A percentile compares a stretch with the other conserved stretches of the same genome.
Conservation (phyloP, 2,888 invertebrate genomes). For the Nasonovia ribisnigri region DNA sequence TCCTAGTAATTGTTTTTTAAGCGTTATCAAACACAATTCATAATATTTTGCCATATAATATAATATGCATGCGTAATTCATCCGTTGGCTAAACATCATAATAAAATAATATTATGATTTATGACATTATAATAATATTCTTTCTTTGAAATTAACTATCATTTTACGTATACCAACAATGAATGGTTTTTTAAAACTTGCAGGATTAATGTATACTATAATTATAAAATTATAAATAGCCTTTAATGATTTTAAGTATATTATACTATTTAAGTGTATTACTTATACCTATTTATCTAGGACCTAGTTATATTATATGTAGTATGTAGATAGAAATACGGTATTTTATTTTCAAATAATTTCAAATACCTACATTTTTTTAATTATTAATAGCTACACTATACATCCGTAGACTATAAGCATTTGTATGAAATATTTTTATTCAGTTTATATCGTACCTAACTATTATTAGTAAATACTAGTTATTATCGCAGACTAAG, state of each 20-base stretch:
- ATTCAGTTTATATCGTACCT: neutral
- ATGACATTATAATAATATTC: neutral
- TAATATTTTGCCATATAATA: neutral
- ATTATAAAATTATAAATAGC: no score
- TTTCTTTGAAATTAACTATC: neutral
- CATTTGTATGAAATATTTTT: neutral
- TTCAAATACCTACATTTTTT: no score
- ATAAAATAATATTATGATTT: neutral
- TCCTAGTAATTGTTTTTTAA: neutral
- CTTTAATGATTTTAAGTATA: neutral
- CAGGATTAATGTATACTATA: no score
- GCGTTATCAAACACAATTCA: neutral
- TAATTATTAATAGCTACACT: no score
- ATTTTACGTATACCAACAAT: neutral
- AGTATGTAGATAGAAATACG: neutral
- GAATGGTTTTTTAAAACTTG: neutral
- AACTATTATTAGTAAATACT: neutral
- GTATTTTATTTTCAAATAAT: no score
- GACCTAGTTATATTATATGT: neutral
- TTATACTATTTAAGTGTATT: neutral
- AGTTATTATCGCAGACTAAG: neutral
- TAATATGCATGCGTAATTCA: neutral
- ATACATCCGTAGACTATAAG: neutral
- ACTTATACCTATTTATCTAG: no score
- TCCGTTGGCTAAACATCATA: neutral